Percentiles rank a stretch among this genome's conserved stretches.
Evolutionary conservation across 1,140 invertebrate genomes (phyloP).

Genomic region (Tetramorium parvispinum): DNA sequence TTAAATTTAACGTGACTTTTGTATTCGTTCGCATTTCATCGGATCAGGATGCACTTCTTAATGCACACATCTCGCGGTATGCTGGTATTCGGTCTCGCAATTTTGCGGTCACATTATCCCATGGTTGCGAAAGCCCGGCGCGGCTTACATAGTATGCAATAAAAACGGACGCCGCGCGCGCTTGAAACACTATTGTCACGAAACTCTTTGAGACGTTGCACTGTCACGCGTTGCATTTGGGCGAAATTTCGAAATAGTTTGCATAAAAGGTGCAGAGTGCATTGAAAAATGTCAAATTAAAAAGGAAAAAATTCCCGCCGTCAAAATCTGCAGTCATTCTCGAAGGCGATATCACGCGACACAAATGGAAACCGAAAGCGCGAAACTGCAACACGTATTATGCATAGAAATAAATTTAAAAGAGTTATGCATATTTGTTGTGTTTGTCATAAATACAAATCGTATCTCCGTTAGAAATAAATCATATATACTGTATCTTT

Average conservation of each 20-base stretch:
- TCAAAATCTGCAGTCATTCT: neutral
- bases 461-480: neutral
- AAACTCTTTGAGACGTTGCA: conserved; percentile 31
- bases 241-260: neutral
- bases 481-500: neutral
- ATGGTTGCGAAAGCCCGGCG: conserved; percentile 23
- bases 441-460: neutral
- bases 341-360: neutral
- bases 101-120: conserved; percentile 49
- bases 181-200: conserved; percentile 29
- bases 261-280: neutral
- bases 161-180: conserved; percentile 36
- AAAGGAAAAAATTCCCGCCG: neutral
- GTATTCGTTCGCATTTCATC: conserved; percentile 36
- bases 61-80: conserved; percentile 26
- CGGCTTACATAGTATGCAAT: conserved; percentile 33
- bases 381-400: neutral
- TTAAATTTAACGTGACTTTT: conserved; percentile 54
- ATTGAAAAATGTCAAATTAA: neutral
- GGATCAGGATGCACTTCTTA: conserved; percentile 44
- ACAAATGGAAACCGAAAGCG: neutral
- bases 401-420: neutral
- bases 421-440: neutral
- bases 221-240: neutral
- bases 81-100: conserved; percentile 33